Evolutionary conservation across 2,888 invertebrate species (phyloP).

Genomic region (Chrysina gloriosa): DNA sequence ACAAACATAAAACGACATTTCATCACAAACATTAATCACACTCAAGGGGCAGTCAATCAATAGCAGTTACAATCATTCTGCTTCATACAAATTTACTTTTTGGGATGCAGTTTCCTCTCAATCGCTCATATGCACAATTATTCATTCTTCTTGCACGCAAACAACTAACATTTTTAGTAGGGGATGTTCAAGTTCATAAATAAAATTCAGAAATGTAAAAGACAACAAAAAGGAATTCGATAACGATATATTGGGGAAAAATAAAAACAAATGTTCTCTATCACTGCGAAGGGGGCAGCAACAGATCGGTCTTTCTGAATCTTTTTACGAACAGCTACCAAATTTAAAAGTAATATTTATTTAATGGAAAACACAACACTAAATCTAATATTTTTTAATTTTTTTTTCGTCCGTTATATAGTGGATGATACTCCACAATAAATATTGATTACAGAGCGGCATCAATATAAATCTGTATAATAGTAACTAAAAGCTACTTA

Average conservation of each 20-base stretch:
- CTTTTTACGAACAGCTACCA: conserved; percentile 38
- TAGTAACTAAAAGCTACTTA: conserved; percentile 39
- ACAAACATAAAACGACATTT: conserved; percentile 30
- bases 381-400: conserved; percentile 46
- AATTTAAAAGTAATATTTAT: conserved; percentile 40
- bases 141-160: conserved; percentile 15
- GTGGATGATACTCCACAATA: conserved; percentile 44
- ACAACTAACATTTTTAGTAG: conserved; percentile 30
- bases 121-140: neutral
- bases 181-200: conserved; percentile 26
- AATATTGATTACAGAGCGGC: conserved; percentile 48
- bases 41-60: neutral
- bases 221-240: conserved; percentile 18
- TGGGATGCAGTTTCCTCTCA: conserved; percentile 20
- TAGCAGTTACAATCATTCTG: conserved; percentile 13
- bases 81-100: conserved; percentile 33
- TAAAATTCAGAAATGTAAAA: conserved; percentile 31
- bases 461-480: conserved; percentile 25
- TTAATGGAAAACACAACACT: conserved; percentile 43
- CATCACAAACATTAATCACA: conserved; percentile 9
- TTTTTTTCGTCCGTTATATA: conserved; percentile 46
- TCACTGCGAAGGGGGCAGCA: neutral
- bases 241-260: conserved; percentile 8
- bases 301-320: conserved; percentile 25
- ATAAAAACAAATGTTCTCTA: conserved; percentile 21